Conservation (phyloP, 2,888 invertebrate genomes). For the Anoplius nigerrimus region DNA sequence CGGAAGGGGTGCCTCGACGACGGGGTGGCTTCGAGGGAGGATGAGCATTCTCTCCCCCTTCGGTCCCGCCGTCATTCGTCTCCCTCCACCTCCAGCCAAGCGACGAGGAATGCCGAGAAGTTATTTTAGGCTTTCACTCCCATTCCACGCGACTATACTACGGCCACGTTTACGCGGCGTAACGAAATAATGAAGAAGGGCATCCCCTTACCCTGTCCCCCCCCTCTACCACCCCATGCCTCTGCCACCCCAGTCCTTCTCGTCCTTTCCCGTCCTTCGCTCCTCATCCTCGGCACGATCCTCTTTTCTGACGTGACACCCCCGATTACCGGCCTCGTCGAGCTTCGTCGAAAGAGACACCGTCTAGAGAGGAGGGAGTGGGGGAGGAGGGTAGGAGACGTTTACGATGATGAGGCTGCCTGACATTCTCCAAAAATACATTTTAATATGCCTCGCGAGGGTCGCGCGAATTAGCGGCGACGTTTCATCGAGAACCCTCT, state of each 20-base stretch:
- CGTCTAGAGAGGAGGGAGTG: too few relatives aligned
- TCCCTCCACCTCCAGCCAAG: conserved; percentile 12
- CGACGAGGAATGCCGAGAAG: conserved; percentile 60
- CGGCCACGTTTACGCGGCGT: conserved; percentile 57
- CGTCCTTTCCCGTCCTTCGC: not conserved
- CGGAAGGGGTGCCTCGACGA: conserved; percentile 39
- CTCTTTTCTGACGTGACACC: not conserved
- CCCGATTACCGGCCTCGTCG: not conserved
- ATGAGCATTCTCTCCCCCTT: conserved; percentile 12
- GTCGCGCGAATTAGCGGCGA: too few relatives aligned
- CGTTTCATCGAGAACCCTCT: too few relatives aligned
- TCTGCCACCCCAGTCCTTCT: conserved; percentile 10
- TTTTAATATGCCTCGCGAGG: too few relatives aligned
- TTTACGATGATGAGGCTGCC: too few relatives aligned
- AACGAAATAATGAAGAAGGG: conserved; percentile 64
- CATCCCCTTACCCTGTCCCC: conserved; percentile 20
- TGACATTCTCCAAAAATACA: too few relatives aligned
- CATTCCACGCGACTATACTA: conserved; percentile 25
- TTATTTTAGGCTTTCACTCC: conserved; percentile 64
- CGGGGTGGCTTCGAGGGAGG: conserved; percentile 37
- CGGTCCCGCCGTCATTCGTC: conserved; percentile 10
- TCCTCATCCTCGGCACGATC: not conserved
- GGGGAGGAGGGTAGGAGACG: too few relatives aligned
- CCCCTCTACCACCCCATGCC: not conserved
- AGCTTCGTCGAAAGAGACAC: not conserved